Base-by-base conservation (phyloP, 2,888 invertebrate species). In the Spicauda simplicius region DNA sequence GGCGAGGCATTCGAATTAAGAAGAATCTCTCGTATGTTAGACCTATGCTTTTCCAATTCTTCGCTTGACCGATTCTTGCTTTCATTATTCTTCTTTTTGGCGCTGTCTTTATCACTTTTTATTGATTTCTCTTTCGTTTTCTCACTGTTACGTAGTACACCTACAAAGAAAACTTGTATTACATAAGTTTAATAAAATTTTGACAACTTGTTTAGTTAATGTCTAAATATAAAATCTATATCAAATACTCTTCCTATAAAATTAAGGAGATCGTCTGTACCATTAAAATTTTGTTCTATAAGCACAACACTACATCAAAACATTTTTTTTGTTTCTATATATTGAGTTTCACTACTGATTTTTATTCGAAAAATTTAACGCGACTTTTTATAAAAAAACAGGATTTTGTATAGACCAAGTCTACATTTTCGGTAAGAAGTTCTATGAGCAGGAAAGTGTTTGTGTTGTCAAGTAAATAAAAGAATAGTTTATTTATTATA, bases 1-100 rank as follows among this genome's bases (percentile, higher is more conserved):
- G 84, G 84, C 0, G 85, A 84, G 0, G 85, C 85, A 58, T 85
- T 87, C 0, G 86, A 80, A 50, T 74, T 78, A 25, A 74, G 68
- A 41, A 84, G 71, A 64, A 83, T 75, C 66, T 77, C 76, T 67
- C 78, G 73, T 12, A 82, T 72, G 67, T 82, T 84, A 0, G 68
- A 73, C 41, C 77, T 71, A 61, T 78, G 77, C 64, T 76, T 78
- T 16, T 76, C 75, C 60, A 78, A 73, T 56, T 73, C 72, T 58
- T 73, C 72, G 10, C 76, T 75, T 6, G 16, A 8, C 48, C 37
- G 55, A 12, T 57, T 63, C 37, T 54, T 61, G 7, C 8, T 1
- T 48, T 55, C 45, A 19, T 18, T 50, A 5, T 20, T 18, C 45
- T 57, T 70, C n/a, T n/a, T 16, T 11, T 54, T 20, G 41, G 62